These are phyloP conservation scores for Aratinga solstitialis DNA, from an alignment of 2,797 vertebrate genomes.

Conservation along the genomic window DNA sequence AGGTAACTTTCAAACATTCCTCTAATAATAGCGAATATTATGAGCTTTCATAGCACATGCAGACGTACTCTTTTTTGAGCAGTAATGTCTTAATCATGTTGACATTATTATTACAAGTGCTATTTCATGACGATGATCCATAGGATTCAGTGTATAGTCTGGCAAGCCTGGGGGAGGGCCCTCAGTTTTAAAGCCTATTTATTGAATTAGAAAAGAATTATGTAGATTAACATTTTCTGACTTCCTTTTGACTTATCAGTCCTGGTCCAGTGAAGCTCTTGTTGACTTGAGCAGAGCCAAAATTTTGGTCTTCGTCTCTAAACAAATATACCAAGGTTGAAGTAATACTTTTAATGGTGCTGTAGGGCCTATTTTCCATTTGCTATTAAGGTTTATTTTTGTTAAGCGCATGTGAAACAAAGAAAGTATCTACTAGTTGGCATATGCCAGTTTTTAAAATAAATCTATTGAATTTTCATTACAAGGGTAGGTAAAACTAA, in stretches of 20 bases:
- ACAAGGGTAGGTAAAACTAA: constrained; percentile 12
- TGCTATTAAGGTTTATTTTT: background rate
- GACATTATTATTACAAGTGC: background rate
- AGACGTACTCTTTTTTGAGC: background rate
- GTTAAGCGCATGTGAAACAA: constrained; percentile 6
- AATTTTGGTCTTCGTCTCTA: background rate
- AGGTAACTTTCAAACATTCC: background rate
- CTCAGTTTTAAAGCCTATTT: background rate
- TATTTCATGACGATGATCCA: background rate
- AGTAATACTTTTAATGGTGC: background rate
- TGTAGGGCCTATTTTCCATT: background rate
- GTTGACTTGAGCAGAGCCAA: background rate
- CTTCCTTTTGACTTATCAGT: background rate
- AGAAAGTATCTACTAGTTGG: background rate
- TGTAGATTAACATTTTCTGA: background rate
- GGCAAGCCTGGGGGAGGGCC: background rate
- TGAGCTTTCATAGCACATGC: background rate
- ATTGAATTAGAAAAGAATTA: background rate
- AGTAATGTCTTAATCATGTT: background rate
- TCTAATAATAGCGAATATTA: background rate
- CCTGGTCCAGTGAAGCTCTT: background rate
- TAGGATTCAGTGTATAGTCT: background rate
- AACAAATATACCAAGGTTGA: background rate
- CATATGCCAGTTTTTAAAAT: background rate
- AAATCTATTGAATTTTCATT: background rate